Evolutionary conservation across 2,888 invertebrate genomes (phyloP).

Genomic region (Dolomedes plantarius): DNA sequence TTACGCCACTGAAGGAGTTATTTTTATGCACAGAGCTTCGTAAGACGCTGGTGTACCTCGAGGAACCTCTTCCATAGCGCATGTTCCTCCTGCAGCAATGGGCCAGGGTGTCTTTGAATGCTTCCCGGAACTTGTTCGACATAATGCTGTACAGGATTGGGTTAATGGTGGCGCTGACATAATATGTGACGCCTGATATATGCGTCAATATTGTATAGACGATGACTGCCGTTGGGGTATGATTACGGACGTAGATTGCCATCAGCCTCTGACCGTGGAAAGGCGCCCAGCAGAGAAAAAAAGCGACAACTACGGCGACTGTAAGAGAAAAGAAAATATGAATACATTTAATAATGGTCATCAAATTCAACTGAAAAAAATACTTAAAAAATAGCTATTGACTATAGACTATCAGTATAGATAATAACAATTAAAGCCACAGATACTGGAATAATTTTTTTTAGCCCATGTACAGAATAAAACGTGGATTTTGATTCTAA

Average conservation of each 20-base stretch:
- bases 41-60: conserved; percentile 19
- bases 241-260: conserved; percentile 78
- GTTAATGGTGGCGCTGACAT: conserved; percentile 91
- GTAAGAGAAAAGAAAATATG: conserved; percentile 74
- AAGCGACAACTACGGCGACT: conserved; percentile 82
- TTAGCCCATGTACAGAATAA: too few relatives aligned
- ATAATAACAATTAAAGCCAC: too few relatives aligned
- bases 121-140: conserved; percentile 77
- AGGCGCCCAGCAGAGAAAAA: conserved; percentile 93
- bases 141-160: conserved; percentile 77
- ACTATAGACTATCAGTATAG: too few relatives aligned
- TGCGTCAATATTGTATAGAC: conserved; percentile 86
- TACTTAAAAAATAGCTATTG: too few relatives aligned
- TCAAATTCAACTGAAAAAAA: too few relatives aligned
- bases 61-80: neutral
- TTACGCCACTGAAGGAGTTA: too few relatives aligned
- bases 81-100: conserved; percentile 39
- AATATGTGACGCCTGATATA: conserved; percentile 92
- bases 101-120: conserved; percentile 77
- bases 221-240: conserved; percentile 63
- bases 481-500: too few relatives aligned
- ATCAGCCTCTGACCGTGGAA: conserved; percentile 93
- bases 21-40: neutral
- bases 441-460: too few relatives aligned
- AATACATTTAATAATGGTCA: too few relatives aligned